Conservation (phyloP, 2,888 invertebrate genomes). For the Heteromurus nitidus region DNA sequence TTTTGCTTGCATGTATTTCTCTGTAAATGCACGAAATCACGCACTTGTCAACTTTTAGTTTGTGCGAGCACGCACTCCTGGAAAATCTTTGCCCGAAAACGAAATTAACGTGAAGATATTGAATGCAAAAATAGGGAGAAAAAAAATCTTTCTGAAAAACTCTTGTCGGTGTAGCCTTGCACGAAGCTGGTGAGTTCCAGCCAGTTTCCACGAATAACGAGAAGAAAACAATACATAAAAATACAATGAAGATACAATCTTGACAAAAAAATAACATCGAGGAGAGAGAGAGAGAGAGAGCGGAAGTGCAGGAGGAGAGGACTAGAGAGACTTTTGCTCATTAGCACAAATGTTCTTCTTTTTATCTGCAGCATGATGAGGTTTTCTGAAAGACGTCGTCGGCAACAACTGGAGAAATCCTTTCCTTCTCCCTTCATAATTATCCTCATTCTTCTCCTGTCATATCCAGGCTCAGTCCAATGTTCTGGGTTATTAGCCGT, state of each 20-base stretch:
- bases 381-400: constrained; percentile 23
- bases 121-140: too few species aligned
- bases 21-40: too few species aligned
- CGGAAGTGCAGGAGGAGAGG: constrained; percentile 45
- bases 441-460: constrained; percentile 27
- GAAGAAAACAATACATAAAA: too few species aligned
- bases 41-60: not conserved
- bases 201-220: constrained; percentile 28
- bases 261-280: constrained; percentile 43
- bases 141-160: too few species aligned
- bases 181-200: constrained; percentile 43
- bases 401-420: not conserved
- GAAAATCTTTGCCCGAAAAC: too few species aligned
- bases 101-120: too few species aligned
- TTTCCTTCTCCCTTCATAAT: constrained; percentile 17
- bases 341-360: constrained; percentile 46
- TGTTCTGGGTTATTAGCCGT: constrained; percentile 32
- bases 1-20: constrained; percentile 1
- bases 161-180: too few species aligned
- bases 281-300: not conserved
- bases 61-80: constrained; percentile 5
- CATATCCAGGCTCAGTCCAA: constrained; percentile 14
- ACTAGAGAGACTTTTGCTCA: constrained; percentile 42
- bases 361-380: constrained; percentile 21
- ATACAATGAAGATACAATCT: constrained; percentile 24